Evolutionary conservation across 2,113 vertebrate genomes (phyloP).

Genomic region (Ailurus styani): DNA sequence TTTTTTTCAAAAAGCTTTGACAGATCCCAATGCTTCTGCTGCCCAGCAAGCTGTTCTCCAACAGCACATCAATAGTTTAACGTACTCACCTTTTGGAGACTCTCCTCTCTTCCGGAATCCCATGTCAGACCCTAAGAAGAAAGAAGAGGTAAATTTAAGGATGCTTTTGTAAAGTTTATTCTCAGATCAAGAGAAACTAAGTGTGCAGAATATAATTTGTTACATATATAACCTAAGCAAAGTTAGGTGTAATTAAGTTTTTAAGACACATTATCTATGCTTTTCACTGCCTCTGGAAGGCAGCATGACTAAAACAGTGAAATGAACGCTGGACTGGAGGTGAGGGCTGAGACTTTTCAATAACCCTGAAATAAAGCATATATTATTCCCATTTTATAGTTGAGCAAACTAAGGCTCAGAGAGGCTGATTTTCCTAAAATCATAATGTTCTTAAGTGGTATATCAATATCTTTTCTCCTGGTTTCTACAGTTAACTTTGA

Average conservation of each 20-base stretch:
- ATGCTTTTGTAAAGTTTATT: not conserved
- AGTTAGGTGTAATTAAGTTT: not conserved
- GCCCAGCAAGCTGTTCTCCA: constrained; percentile 93
- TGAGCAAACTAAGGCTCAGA: not conserved
- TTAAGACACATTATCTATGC: not conserved
- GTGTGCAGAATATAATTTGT: not conserved
- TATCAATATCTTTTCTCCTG: not conserved
- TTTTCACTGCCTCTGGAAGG: not conserved
- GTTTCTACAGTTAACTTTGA: not conserved
- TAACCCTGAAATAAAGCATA: not conserved
- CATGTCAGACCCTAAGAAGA: constrained; percentile 95
- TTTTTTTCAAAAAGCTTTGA: constrained; percentile 82
- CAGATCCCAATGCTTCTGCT: constrained; percentile 88
- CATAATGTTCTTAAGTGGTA: not conserved
- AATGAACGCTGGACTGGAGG: not conserved
- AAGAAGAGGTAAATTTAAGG: constrained; percentile 89
- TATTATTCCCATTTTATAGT: not conserved
- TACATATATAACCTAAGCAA: not conserved
- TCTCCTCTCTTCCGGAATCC: constrained; percentile 96
- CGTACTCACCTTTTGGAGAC: constrained; percentile 94
- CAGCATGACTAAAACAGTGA: not conserved
- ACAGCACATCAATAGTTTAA: constrained; percentile 92
- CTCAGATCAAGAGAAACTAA: not conserved
- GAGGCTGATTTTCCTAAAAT: not conserved
- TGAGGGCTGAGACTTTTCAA: not conserved